Conservation (phyloP, 2,888 invertebrate species). For the Andrena trimmerana region DNA sequence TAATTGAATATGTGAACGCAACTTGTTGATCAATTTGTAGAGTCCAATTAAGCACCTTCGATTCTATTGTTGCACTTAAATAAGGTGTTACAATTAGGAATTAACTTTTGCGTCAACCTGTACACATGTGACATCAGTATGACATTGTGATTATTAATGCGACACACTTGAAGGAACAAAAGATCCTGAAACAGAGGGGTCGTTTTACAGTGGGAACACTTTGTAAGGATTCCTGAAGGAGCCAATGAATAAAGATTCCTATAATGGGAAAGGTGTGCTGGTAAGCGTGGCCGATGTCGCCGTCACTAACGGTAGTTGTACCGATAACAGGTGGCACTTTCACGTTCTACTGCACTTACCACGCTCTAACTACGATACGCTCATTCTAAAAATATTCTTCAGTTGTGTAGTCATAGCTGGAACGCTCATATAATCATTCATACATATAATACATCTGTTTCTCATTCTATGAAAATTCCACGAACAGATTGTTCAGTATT, state of each 20-base stretch:
- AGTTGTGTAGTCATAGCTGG: neutral
- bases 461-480: too few relatives aligned
- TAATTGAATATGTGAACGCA: too few relatives aligned
- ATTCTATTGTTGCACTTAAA: too few relatives aligned
- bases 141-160: too few relatives aligned
- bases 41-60: too few relatives aligned
- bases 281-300: conserved; percentile 14
- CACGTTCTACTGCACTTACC: conserved; percentile 23
- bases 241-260: neutral
- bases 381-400: conserved; percentile 32
- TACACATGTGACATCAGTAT: too few relatives aligned
- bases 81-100: too few relatives aligned
- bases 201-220: neutral
- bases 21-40: too few relatives aligned
- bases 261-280: neutral
- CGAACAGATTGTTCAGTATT: too few relatives aligned
- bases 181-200: too few relatives aligned
- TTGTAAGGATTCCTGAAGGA: neutral
- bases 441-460: neutral
- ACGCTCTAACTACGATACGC: conserved; percentile 21
- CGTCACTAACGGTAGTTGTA: conserved; percentile 41
- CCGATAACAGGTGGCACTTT: conserved; percentile 55
- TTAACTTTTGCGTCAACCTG: too few relatives aligned
- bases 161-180: too few relatives aligned
- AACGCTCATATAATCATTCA: neutral